Percentiles rank a stretch among this genome's conserved stretches.
Evolutionary conservation across 2,888 invertebrate species (phyloP).

Genomic region (Melieria picta): DNA sequence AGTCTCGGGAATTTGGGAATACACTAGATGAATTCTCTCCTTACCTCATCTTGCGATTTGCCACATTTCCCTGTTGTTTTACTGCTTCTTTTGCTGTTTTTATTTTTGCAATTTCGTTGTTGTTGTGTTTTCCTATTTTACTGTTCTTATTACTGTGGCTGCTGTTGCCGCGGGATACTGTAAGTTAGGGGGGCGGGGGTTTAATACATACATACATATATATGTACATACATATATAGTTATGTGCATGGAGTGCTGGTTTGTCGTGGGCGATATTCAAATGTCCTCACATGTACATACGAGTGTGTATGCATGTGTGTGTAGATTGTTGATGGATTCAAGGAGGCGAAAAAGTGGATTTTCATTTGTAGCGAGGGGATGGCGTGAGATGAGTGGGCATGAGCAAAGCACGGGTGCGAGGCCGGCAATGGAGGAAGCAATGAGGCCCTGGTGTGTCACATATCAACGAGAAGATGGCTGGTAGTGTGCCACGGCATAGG

Average conservation of each 20-base stretch:
- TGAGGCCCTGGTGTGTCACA: neutral
- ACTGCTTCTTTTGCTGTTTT: neutral
- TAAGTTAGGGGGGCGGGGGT: too few species aligned
- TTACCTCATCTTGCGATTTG: slow-evolving; percentile 16
- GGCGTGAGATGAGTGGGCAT: too few species aligned
- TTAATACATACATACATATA: too few species aligned
- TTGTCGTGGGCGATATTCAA: slow-evolving; percentile 2
- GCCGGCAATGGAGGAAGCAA: neutral
- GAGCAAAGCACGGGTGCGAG: neutral
- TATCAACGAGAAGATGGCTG: too few species aligned
- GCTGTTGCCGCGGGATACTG: neutral
- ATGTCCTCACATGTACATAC: neutral
- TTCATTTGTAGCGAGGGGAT: too few species aligned
- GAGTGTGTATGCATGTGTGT: neutral
- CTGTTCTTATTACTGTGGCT: neutral
- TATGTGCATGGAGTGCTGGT: neutral
- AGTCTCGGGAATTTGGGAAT: slow-evolving; percentile 40
- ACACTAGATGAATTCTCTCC: slow-evolving; percentile 21
- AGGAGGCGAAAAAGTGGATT: too few species aligned
- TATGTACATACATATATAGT: too few species aligned
- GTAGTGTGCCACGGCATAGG: too few species aligned
- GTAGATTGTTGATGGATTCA: neutral
- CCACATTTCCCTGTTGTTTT: neutral
- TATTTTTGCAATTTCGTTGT: neutral
- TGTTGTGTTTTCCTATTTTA: neutral